Evolutionary conservation across 2,113 vertebrate species (phyloP), one percentile per base, ranked within the genome.

Genomic region (Gasterosteus aculeatus): DNA sequence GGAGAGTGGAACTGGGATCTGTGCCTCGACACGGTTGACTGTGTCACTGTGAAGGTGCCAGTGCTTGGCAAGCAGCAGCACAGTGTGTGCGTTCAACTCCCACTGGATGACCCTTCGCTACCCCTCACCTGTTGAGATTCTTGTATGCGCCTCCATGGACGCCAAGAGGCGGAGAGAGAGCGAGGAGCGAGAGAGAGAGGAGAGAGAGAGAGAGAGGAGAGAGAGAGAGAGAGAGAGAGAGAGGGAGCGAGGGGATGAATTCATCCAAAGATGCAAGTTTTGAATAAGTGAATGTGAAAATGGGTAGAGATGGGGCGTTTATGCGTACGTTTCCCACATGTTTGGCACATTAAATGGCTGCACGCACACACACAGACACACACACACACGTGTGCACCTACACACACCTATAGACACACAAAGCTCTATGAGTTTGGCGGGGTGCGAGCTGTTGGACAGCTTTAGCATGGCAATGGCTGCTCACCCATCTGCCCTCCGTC

Each of bases 401-500:
- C 72, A 69, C 66, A 77, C 71, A 70, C 69, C 38, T 67, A 65
- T 54, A 76, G n/a, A 78, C 80, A 77, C 85, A 86, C 85, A 85
- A 72, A 62, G 78, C 80, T 80, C 80, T 83, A 56, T 77, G 85
- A 58, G 59, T 84, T 85, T 93, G 92, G 91, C 90, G 91, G 83
- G 77, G 77, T 72, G 66, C 42, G 54, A 75, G 78, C 76, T 89
- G 82, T 91, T 82, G 89, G 83, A 90, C 86, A 87, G 88, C 81
- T 85, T 81, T 87, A 80, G 85, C 87, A 85, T 85, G 78, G 85
- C 87, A 87, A 75, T 87, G 85, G 83, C 90, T 89, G 76, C 80
- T 77, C 80, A 81, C 85, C 92, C 92, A 93, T 93, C 92, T 93
- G 92, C 88, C 90, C 86, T 87, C 80, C 88, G 85, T 85, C 87